Evolutionary conservation across 2,797 vertebrate species (phyloP).

Genomic region (Triplophysa yarkandensis): DNA sequence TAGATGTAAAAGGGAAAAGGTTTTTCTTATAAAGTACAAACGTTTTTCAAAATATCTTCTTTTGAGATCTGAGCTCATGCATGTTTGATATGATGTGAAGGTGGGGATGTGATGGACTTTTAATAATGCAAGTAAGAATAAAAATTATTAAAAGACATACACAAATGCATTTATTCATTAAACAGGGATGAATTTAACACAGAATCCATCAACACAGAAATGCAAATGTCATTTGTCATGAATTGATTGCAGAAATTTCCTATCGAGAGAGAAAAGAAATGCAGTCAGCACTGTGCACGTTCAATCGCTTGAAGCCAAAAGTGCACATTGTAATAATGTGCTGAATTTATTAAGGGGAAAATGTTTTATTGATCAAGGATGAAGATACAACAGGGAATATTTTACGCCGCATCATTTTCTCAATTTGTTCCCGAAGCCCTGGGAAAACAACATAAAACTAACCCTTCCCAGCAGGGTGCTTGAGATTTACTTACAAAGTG

Average conservation of each 20-base stretch:
- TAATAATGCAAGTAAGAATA: no score
- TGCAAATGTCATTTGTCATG: background rate
- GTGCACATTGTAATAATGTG: slow-evolving; percentile 36
- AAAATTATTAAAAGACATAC: no score
- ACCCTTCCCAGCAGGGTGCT: background rate
- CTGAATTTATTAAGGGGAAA: slow-evolving; percentile 41
- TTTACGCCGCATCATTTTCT: slow-evolving; percentile 48
- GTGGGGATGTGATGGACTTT: no score
- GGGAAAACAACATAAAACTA: background rate
- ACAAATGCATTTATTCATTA: no score
- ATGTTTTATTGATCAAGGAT: slow-evolving; percentile 70
- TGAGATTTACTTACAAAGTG: slow-evolving; percentile 7
- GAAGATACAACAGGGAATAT: slow-evolving; percentile 63
- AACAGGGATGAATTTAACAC: no score
- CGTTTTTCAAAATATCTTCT: no score
- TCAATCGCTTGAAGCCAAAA: slow-evolving; percentile 21
- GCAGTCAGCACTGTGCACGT: background rate
- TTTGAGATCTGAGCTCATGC: no score
- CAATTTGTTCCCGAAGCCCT: slow-evolving; percentile 21
- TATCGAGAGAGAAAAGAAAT: background rate
- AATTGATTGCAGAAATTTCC: background rate
- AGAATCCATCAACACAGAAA: background rate
- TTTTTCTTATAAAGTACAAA: no score
- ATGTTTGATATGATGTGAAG: no score
- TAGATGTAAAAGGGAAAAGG: no score